Conservation (phyloP, 2,888 invertebrate species). For the Athrips mouffetella region DNA sequence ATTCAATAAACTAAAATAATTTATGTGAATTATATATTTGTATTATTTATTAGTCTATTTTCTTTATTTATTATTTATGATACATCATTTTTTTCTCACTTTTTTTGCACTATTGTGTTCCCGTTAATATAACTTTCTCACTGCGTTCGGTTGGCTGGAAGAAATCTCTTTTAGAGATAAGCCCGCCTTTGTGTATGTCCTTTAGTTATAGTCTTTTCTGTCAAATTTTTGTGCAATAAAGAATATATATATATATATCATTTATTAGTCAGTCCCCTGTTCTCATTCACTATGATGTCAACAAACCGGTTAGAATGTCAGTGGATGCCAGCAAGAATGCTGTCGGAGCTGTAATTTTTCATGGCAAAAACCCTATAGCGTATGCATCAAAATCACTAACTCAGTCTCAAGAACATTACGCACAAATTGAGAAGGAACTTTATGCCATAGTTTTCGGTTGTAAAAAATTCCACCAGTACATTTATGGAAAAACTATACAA, state of each 20-base stretch:
- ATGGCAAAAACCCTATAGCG: slow-evolving; percentile 26
- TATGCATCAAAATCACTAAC: slow-evolving; percentile 29
- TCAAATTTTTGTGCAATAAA: no score
- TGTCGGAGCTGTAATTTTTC: slow-evolving; percentile 24
- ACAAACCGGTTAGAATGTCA: slow-evolving; percentile 18
- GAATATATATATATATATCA: no score
- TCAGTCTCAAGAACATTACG: slow-evolving; percentile 26
- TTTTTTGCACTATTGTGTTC: no score
- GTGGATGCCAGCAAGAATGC: slow-evolving; percentile 22
- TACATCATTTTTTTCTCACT: no score
- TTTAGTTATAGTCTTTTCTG: no score
- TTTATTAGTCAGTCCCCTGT: slow-evolving; percentile 21
- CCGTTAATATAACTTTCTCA: no score
- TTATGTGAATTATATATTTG: no score
- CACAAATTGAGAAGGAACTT: slow-evolving; percentile 21
- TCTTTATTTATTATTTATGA: no score
- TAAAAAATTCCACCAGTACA: slow-evolving; percentile 11
- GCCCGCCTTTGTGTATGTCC: no score
- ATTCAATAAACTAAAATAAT: slow-evolving; percentile 18
- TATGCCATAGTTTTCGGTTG: slow-evolving; percentile 9
- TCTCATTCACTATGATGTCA: slow-evolving; percentile 20
- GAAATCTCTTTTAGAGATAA: no score
- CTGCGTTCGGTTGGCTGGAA: no score
- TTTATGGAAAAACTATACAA: slow-evolving; percentile 16
- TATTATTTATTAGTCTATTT: no score